These are phyloP conservation scores for Caenorhabditis zanzibari DNA, from an alignment of 2,888 invertebrate species.

Conservation along the genomic window DNA sequence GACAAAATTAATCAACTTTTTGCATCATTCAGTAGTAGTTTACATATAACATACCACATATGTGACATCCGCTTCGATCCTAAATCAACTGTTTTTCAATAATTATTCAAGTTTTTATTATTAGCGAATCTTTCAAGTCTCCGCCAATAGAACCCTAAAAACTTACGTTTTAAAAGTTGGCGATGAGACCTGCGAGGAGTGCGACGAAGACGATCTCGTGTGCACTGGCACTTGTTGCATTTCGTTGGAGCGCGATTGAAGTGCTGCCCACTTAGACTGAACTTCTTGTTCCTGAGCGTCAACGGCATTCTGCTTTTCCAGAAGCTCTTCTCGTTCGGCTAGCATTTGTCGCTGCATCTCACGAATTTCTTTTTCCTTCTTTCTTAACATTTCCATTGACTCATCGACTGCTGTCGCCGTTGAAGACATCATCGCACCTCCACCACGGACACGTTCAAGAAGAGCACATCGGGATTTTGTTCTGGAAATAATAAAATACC, in stretches of 20 bases:
- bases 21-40: slow-evolving; percentile 32
- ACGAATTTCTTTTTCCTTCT: slow-evolving; percentile 71
- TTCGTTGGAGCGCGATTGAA: slow-evolving; percentile 47
- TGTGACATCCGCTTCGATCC: slow-evolving; percentile 59
- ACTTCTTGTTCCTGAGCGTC: slow-evolving; percentile 59
- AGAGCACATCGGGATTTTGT: slow-evolving; percentile 69
- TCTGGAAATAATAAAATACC: slow-evolving; percentile 49
- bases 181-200: slow-evolving; percentile 54
- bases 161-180: slow-evolving; percentile 53
- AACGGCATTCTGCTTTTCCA: slow-evolving; percentile 49
- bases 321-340: slow-evolving; percentile 41
- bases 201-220: slow-evolving; percentile 36
- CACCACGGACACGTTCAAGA: slow-evolving; percentile 64
- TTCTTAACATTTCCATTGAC: slow-evolving; percentile 72
- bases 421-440: slow-evolving; percentile 52
- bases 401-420: slow-evolving; percentile 65
- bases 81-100: slow-evolving; percentile 17
- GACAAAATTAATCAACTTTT: slow-evolving; percentile 11
- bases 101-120: neutral
- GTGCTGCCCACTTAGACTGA: slow-evolving; percentile 60
- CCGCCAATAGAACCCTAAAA: neutral
- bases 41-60: slow-evolving; percentile 55
- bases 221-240: slow-evolving; percentile 48
- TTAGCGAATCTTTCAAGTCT: neutral
- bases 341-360: slow-evolving; percentile 51